Evolutionary conservation across 2,113 vertebrate species (phyloP), one percentile per base, ranked within the genome.

Genomic region (Chlorocebus sabaeus): DNA sequence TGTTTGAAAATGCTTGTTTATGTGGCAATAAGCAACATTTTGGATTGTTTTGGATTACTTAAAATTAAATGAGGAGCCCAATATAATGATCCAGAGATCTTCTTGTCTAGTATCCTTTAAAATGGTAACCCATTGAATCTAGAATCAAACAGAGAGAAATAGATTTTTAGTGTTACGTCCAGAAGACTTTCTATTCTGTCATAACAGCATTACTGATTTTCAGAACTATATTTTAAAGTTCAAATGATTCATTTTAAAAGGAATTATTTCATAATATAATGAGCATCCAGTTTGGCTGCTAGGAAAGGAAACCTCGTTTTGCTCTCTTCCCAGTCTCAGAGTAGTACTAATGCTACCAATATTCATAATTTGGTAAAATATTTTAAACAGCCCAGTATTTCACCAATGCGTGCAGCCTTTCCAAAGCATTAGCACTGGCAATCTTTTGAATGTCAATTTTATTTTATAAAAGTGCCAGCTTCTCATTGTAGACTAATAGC

Each of bases 201-300:
- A 48, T 80, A 70, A 82, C 86, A 72, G 64, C 52, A 76, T 8
- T 25, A 32, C 2, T 89, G 14, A 48, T 45, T 92, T 80, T 75
- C 35, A 93, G 27, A 81, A 64, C 20, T 87, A 16, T 93, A 30
- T 18, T 93, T 90, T 94, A 22, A 30, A 93, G 86, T 93, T 94
- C 61, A 85, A 68, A 64, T 20, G 52, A 94, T 83, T 32, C 35
- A 38, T 91, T 93, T 95, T 75, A 38, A 38, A 88, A 96, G 35
- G 30, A 64, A 23, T 50, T 93, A 52, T 35, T 94, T 85, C 30
- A 64, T 72, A 85, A 70, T 50, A 67, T 61, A 85, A 61, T 1
- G 22, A 92, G 75, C 11, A 35, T 25, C 17, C 50, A 76, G 40
- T 11, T 6, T 48, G 38, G 9, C 17, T 25, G 25, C 55, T 30